phyloP scores from a whole-genome alignment of 2,113 vertebrate species.

The Oenanthe melanoleuca region DNA sequence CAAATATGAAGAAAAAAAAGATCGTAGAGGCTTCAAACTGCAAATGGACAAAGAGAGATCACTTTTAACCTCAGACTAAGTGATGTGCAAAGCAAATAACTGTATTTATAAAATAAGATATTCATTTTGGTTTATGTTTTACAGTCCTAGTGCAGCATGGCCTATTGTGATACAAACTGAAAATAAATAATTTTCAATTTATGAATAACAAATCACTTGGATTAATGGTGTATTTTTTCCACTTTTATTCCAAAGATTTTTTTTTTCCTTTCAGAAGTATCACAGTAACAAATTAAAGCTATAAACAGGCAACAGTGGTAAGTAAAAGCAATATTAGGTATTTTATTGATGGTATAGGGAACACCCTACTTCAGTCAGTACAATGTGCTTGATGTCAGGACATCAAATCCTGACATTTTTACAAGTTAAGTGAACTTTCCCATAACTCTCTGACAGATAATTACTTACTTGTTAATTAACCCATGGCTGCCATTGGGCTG shows the following conservation, averaged over 20 bases:
- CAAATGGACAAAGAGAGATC: neutral
- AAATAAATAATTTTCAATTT: neutral
- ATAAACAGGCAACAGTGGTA: neutral
- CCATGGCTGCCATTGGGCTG: slow-evolving; percentile 85
- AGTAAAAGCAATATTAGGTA: neutral
- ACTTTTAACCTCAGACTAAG: neutral
- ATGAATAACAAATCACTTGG: neutral
- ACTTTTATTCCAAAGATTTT: neutral
- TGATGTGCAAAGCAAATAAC: neutral
- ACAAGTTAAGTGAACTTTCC: neutral
- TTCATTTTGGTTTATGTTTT: neutral
- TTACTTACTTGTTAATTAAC: slow-evolving; percentile 81
- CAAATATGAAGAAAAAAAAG: slow-evolving; percentile 89
- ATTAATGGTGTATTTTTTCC: neutral
- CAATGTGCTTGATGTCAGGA: neutral
- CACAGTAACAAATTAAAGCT: neutral
- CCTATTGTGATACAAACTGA: neutral
- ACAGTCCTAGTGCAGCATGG: neutral
- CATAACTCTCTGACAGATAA: neutral
- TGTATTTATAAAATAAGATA: neutral
- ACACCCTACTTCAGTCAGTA: neutral
- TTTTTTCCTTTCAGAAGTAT: neutral
- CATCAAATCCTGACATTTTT: neutral
- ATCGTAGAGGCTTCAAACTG: slow-evolving; percentile 87
- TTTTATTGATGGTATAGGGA: neutral